These are phyloP conservation scores for Strigamia maritima DNA, from an alignment of 2,888 invertebrate species.

Conservation along the genomic window DNA sequence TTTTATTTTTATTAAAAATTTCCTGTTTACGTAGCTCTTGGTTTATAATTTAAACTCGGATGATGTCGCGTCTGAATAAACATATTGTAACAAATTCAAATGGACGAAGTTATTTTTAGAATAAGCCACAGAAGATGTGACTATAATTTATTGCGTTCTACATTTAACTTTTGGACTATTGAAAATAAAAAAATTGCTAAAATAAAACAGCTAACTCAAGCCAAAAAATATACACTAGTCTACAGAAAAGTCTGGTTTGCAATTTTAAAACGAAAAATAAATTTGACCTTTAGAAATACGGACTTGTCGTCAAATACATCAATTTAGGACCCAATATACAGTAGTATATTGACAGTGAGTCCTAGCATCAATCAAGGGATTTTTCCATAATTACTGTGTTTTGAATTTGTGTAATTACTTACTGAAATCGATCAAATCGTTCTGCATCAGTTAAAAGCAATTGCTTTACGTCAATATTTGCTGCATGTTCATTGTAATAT, in stretches of 20 bases:
- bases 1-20: no score
- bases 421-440: conserved; percentile 89
- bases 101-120: not conserved
- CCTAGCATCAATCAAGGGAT: no score
- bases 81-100: not conserved
- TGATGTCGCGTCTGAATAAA: no score
- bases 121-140: not conserved
- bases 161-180: not conserved
- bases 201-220: not conserved
- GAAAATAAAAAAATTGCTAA: not conserved
- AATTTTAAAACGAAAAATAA: no score
- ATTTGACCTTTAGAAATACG: no score
- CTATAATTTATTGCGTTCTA: conserved; percentile 12
- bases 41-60: no score
- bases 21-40: no score
- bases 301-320: no score
- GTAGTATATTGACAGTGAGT: no score
- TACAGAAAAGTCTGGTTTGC: not conserved
- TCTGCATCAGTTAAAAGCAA: conserved; percentile 75
- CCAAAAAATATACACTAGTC: not conserved
- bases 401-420: conserved; percentile 45
- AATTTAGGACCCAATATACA: no score
- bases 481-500: conserved; percentile 65
- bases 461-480: conserved; percentile 74
- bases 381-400: no score